Evolutionary conservation across 2,888 invertebrate genomes (phyloP).

Genomic region (Miltochrista miniata): DNA sequence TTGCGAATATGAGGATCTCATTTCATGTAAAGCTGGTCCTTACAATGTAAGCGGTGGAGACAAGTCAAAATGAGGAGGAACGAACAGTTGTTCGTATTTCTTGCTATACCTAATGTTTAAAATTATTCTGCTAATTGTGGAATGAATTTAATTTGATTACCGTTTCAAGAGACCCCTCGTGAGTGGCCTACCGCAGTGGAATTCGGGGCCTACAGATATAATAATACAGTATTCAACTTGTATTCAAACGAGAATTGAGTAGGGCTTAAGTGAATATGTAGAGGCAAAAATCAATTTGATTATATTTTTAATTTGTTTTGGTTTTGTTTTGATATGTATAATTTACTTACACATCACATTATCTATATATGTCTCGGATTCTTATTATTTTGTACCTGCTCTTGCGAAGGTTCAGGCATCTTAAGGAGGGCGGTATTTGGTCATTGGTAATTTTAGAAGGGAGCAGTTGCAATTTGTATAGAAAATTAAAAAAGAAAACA

Average conservation of each 20-base stretch:
- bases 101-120: conserved; percentile 35
- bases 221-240: conserved; percentile 1
- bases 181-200: conserved; percentile 56
- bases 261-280: too few relatives aligned
- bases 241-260: conserved; percentile 8
- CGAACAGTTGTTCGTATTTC: conserved; percentile 45
- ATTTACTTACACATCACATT: too few relatives aligned
- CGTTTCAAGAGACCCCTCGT: conserved; percentile 30
- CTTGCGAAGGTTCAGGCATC: too few relatives aligned
- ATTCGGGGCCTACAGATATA: conserved; percentile 1
- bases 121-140: conserved; percentile 44
- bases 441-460: too few relatives aligned
- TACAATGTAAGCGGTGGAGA: conserved; percentile 61
- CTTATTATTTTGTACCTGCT: too few relatives aligned
- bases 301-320: too few relatives aligned
- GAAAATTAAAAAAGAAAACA: too few relatives aligned
- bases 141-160: conserved; percentile 43
- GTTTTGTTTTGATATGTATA: too few relatives aligned
- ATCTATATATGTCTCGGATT: too few relatives aligned
- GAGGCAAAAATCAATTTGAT: too few relatives aligned
- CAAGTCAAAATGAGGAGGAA: conserved; percentile 49
- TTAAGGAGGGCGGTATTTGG: too few relatives aligned
- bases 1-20: conserved; percentile 36
- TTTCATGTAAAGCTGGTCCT: conserved; percentile 53
- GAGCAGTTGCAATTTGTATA: too few relatives aligned